These are phyloP conservation scores for Oscheius sp. DNA, from an alignment of 2,888 invertebrate species.

Conservation along the genomic window DNA sequence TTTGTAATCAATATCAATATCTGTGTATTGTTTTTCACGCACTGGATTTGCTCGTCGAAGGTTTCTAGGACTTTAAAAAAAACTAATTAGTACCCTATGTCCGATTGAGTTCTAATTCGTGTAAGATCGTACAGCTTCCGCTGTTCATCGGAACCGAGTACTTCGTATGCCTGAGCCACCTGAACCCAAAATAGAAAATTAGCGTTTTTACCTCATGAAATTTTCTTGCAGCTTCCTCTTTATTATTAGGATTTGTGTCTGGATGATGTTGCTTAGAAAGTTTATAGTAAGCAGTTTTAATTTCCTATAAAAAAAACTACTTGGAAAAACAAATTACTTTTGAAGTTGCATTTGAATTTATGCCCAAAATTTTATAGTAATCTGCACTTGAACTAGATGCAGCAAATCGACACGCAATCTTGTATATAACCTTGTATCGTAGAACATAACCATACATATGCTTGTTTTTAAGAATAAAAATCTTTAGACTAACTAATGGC, in stretches of 20 bases:
- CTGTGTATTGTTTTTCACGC: slow-evolving; percentile 55
- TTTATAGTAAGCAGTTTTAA: slow-evolving; percentile 66
- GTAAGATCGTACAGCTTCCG: slow-evolving; percentile 51
- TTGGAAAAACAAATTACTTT: slow-evolving; percentile 36
- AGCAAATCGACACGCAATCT: slow-evolving; percentile 14
- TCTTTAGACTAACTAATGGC: too few relatives aligned
- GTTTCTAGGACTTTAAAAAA: not conserved
- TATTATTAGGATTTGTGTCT: slow-evolving; percentile 58
- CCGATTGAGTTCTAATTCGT: slow-evolving; percentile 27
- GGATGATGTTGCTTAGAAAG: slow-evolving; percentile 68
- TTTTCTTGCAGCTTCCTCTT: slow-evolving; percentile 56
- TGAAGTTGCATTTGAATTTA: slow-evolving; percentile 47
- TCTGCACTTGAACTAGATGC: slow-evolving; percentile 31
- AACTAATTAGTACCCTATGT: not conserved
- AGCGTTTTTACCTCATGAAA: slow-evolving; percentile 67
- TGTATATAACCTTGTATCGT: too few relatives aligned
- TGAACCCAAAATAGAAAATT: slow-evolving; percentile 34
- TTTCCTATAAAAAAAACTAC: slow-evolving; percentile 42
- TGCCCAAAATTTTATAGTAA: slow-evolving; percentile 59
- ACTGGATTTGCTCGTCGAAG: not conserved
- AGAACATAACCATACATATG: too few relatives aligned
- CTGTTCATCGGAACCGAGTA: slow-evolving; percentile 60
- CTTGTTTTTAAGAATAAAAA: too few relatives aligned
- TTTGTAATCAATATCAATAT: slow-evolving; percentile 67
- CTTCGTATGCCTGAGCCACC: slow-evolving; percentile 64